Conservation (phyloP, 92 coral and sea anemone genomes). For the Actinostola sp. region DNA sequence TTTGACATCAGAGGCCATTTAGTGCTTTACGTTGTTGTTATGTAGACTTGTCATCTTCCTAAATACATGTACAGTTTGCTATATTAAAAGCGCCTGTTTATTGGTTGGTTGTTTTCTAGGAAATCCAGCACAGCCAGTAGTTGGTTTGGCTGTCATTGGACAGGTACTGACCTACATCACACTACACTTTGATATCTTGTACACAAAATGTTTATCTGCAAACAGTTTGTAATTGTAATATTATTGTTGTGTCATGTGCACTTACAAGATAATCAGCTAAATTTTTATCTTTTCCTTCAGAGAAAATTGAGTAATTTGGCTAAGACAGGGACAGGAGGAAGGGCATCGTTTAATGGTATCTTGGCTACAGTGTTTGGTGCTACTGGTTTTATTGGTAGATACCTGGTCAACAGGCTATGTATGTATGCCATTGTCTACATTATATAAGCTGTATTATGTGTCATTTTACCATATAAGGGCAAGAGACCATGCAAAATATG, state of each 20-base stretch:
- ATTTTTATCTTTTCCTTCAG: constrained; percentile 36
- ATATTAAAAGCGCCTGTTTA: too few species aligned
- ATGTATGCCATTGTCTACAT: too few species aligned
- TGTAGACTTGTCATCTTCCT: too few species aligned
- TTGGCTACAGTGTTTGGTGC: constrained; percentile 97
- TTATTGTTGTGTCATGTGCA: not conserved
- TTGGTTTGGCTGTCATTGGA: constrained; percentile 44
- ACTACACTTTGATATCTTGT: not conserved
- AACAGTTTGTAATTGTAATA: not conserved
- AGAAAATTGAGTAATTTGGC: constrained; percentile 83
- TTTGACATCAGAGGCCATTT: too few species aligned
- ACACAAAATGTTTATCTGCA: not conserved
- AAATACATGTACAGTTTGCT: too few species aligned
- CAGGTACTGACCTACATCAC: constrained; percentile 18
- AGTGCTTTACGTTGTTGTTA: not conserved
- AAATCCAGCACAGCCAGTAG: constrained; percentile 41
- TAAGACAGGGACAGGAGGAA: constrained; percentile 89
- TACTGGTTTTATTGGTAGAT: constrained; percentile 96
- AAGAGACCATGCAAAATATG: too few species aligned
- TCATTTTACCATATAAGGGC: too few species aligned
- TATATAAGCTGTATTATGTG: too few species aligned
- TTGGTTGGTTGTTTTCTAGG: constrained; percentile 19
- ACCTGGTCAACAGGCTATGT: constrained; percentile 93
- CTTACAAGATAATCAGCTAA: too few species aligned
- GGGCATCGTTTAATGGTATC: constrained; percentile 95